Base-by-base conservation (phyloP, 2,888 invertebrate genomes). In the Lasioglossum marginatum region DNA sequence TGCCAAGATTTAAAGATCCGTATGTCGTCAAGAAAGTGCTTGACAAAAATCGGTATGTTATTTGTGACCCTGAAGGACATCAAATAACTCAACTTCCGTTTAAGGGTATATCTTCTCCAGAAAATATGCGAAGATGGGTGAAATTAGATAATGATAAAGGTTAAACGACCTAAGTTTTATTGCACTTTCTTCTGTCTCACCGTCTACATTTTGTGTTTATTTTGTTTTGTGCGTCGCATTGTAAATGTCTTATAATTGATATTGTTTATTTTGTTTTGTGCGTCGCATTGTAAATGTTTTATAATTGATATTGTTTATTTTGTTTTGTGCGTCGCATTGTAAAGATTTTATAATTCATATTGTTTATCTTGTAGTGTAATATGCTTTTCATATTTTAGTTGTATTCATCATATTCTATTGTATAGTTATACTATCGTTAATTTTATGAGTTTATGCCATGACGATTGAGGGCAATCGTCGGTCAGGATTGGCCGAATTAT, bases 111-210 rank as follows among this genome's bases (percentile, higher is more conserved):
- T 60, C 10, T 60, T 60, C 60, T 3, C 60, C 60, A n/a, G 60
- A 60, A 60, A 60, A 60, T 60, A 60, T 60, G 60, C 27, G n/a
- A 27, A n/a, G 23, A 57, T 57, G 60, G 60, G 60, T 60, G n/a
- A 60, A 60, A 60, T 43, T 12, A 1, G 60, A 60, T n/a, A 60
- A 60, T 60, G 27, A 60, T 60, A 60, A 60, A 60, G n/a, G 14
- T 43, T 43, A 43, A 43, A 43, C 14, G 10, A 31, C 12, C 14
- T 43, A 43, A 14, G 1, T 14, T 43, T 43, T 12, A 43, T 43
- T 14, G 1, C 14, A 14, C 43, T 31, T 31, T 2, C 31, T 31
- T 31, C 31, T 31, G 52, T 52, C 52, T 23, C 52, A 52, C 23
- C 23, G 23, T 52, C 2, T 4, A 52, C 23, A 23, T 23, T 52